Percentiles rank a stretch among this genome's conserved stretches.
phyloP scores from a whole-genome alignment of 2,113 vertebrate genomes.

The Otis tarda region DNA sequence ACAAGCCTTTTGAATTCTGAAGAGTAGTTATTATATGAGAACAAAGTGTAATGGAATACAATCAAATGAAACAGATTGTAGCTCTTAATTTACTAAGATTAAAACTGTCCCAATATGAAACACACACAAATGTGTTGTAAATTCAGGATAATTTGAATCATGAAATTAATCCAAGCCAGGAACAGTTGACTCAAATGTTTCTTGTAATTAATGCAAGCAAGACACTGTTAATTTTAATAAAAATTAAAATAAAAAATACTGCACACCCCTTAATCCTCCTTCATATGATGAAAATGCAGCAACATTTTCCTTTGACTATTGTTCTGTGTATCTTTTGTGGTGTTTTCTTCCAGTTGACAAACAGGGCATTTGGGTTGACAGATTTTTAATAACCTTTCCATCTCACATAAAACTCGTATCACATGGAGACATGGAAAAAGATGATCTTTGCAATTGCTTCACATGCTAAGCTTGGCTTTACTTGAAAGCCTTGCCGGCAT shows the following conservation, averaged over 20 bases:
- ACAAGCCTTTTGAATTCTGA: conserved; percentile 35
- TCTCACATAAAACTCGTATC: neutral
- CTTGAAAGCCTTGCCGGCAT: neutral
- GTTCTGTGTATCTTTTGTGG: conserved; percentile 24
- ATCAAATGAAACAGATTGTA: conserved; percentile 41
- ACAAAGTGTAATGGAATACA: conserved; percentile 28
- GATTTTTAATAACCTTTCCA: conserved; percentile 19
- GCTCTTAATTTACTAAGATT: conserved; percentile 45
- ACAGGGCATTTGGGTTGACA: neutral
- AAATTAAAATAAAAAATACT: neutral
- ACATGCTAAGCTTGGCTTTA: neutral
- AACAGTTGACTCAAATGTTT: conserved; percentile 57
- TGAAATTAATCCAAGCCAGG: conserved; percentile 43
- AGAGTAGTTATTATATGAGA: conserved; percentile 5
- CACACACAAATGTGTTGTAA: conserved; percentile 49
- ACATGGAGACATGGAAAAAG: conserved; percentile 23
- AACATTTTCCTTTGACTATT: conserved; percentile 33
- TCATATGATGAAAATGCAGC: neutral
- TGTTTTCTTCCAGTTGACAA: conserved; percentile 31
- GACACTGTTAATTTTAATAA: conserved; percentile 15
- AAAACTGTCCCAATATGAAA: conserved; percentile 42
- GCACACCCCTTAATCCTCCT: neutral
- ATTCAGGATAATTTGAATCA: conserved; percentile 56
- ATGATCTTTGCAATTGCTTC: conserved; percentile 19
- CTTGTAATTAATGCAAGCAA: conserved; percentile 59